Conservation (phyloP, 2,797 vertebrate species). For the Alexandromys oeconomus region DNA sequence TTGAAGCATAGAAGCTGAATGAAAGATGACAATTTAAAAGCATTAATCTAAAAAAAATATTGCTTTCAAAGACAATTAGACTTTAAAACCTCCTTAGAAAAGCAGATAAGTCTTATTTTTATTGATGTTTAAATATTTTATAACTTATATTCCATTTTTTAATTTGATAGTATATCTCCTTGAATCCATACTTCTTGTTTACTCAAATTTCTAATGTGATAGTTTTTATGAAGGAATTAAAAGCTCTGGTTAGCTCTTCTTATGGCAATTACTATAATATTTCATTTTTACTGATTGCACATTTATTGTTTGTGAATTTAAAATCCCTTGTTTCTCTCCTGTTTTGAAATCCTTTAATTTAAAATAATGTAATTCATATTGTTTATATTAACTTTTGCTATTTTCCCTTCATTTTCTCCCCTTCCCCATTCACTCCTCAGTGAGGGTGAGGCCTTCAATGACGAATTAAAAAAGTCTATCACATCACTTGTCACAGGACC, state of each 20-base stretch:
- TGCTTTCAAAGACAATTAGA: background rate
- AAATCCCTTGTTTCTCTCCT: too few relatives aligned
- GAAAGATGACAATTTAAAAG: background rate
- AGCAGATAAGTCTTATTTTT: background rate
- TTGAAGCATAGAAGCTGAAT: background rate
- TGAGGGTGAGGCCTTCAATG: too few relatives aligned
- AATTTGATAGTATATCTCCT: background rate
- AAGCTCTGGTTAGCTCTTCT: background rate
- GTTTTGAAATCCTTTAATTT: background rate
- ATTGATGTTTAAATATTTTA: background rate
- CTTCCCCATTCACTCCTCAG: too few relatives aligned
- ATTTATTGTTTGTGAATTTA: background rate
- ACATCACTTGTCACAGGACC: too few relatives aligned
- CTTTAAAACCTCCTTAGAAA: background rate
- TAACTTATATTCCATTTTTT: background rate
- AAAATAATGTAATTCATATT: background rate
- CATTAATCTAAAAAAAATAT: background rate
- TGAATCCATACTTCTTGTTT: background rate
- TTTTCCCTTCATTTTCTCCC: background rate
- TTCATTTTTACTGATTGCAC: background rate
- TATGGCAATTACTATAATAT: background rate
- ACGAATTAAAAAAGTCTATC: too few relatives aligned
- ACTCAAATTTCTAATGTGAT: background rate
- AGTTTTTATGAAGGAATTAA: background rate
- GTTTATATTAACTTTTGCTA: background rate